phyloP scores from a whole-genome alignment of 2,888 invertebrate species.

The Xanthorhoe spadicearia region DNA sequence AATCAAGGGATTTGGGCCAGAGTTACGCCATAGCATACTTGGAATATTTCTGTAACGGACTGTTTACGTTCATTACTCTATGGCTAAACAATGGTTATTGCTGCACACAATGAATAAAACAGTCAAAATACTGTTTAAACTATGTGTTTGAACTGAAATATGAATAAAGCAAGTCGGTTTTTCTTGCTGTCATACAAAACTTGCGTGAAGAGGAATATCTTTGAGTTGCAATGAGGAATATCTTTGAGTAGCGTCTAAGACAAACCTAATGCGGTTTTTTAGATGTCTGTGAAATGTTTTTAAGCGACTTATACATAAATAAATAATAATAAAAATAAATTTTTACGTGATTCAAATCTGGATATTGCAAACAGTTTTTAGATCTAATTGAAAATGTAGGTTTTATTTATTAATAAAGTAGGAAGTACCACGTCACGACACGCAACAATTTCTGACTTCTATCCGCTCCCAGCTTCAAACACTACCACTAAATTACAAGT shows the following conservation, averaged over 20 bases:
- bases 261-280: too few relatives aligned
- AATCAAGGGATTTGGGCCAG: slow-evolving; percentile 71
- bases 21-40: slow-evolving; percentile 65
- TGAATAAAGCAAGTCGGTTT: neutral
- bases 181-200: too few relatives aligned
- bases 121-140: neutral
- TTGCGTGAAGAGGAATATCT: too few relatives aligned
- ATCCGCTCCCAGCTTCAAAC: neutral
- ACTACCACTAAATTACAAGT: slow-evolving; percentile 6
- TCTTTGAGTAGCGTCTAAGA: too few relatives aligned
- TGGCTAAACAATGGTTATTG: slow-evolving; percentile 17
- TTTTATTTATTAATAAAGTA: too few relatives aligned
- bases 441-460: neutral
- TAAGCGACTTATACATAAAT: too few relatives aligned
- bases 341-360: too few relatives aligned
- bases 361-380: too few relatives aligned
- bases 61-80: slow-evolving; percentile 47
- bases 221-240: too few relatives aligned
- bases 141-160: neutral
- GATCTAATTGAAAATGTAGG: too few relatives aligned
- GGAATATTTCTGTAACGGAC: slow-evolving; percentile 61
- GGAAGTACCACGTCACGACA: neutral
- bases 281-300: too few relatives aligned
- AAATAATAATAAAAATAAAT: too few relatives aligned
- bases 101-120: neutral